These are phyloP conservation scores for Candidula unifasciata DNA, from an alignment of 2,888 invertebrate genomes.

Conservation along the genomic window DNA sequence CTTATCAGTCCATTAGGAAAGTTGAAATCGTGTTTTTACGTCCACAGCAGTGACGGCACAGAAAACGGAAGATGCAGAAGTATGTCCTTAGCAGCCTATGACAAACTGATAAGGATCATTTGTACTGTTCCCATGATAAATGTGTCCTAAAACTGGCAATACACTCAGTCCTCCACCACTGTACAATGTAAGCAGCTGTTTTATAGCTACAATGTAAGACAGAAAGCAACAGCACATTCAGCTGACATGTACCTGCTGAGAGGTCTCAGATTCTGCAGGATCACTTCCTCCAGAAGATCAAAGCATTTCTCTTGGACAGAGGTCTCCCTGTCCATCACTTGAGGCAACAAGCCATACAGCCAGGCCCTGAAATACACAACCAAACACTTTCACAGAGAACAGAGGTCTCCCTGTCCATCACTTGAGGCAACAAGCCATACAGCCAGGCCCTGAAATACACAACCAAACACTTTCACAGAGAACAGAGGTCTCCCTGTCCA, in stretches of 20 bases:
- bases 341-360: conserved; percentile 79
- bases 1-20: too few relatives aligned
- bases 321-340: conserved; percentile 81
- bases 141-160: too few relatives aligned
- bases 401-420: conserved; percentile 81
- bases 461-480: conserved; percentile 53
- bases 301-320: conserved; percentile 79
- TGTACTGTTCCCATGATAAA: too few relatives aligned
- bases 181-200: too few relatives aligned
- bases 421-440: conserved; percentile 80
- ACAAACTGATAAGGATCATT: too few relatives aligned
- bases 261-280: conserved; percentile 67
- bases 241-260: neutral
- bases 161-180: too few relatives aligned
- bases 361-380: conserved; percentile 66
- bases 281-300: conserved; percentile 74
- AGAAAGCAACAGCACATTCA: too few relatives aligned
- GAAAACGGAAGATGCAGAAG: too few relatives aligned
- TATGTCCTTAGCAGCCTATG: too few relatives aligned
- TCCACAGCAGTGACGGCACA: too few relatives aligned
- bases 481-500: conserved; percentile 80
- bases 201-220: too few relatives aligned
- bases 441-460: conserved; percentile 70
- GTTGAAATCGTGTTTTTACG: too few relatives aligned
- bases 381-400: neutral